Percentiles rank a stretch among this genome's conserved stretches.
Evolutionary conservation across 2,113 vertebrate species (phyloP).

Genomic region (Protobothrops flavoviridis): DNA sequence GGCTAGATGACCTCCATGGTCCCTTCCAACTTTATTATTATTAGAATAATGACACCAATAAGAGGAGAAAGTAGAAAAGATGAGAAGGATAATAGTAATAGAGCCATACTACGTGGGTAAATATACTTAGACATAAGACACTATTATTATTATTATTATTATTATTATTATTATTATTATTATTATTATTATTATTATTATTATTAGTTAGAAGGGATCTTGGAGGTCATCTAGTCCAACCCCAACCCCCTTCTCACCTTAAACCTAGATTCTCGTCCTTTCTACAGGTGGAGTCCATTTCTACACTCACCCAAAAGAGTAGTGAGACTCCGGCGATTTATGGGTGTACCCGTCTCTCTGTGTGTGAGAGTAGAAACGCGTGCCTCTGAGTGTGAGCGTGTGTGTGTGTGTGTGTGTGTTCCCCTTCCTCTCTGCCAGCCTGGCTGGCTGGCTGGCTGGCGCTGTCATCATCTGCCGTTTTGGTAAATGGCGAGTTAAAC

Average conservation of each 20-base stretch:
- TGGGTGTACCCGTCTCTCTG: fast-evolving
- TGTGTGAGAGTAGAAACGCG: not conserved
- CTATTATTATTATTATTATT: too few species aligned
- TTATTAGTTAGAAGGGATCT: too few species aligned
- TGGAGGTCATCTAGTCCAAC: too few species aligned
- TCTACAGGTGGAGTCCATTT: not conserved
- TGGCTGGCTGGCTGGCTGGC: slow-evolving; percentile 84
- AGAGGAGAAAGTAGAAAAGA: too few species aligned
- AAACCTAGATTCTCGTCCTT: not conserved
- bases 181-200: too few species aligned
- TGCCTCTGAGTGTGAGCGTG: not conserved
- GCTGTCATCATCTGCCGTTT: slow-evolving; percentile 89
- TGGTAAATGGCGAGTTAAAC: slow-evolving; percentile 99
- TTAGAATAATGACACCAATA: too few species aligned
- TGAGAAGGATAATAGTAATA: too few species aligned
- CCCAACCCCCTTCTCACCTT: fast-evolving
- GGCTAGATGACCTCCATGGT: too few species aligned
- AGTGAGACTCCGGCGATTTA: not conserved
- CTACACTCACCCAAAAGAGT: slow-evolving; percentile 57
- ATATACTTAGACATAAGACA: too few species aligned
- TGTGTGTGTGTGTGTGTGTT: not conserved
- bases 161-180: too few species aligned
- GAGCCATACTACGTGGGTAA: too few species aligned
- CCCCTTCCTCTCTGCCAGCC: slow-evolving; percentile 60
- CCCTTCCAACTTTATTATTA: too few species aligned